Base-by-base conservation (phyloP, 2,797 vertebrate species). In the Sebastes hubbsi region DNA sequence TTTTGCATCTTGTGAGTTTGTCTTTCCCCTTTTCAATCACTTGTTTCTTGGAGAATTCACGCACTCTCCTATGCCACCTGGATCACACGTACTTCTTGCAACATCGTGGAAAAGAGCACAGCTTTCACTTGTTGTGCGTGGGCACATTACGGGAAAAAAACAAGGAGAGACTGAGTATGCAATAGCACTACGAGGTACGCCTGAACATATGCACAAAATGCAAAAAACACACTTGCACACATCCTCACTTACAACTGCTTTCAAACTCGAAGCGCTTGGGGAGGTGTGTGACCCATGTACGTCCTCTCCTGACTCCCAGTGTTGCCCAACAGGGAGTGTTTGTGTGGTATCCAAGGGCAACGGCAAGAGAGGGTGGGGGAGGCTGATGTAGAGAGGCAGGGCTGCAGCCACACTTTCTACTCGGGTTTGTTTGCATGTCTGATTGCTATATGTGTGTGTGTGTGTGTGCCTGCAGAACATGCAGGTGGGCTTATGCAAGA, bases 321-420 rank as follows among this genome's bases (percentile, higher is more conserved):
- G 93, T 95, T 96, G 94, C 95, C 95, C 95, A 96, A 95, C 91
- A 94, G 93, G 93, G 93, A 95, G 91, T 96, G 94, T 96, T 96
- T 96, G 94, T 95, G 94, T 95, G 94, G 95, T 95, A 91, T 94
- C 95, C 93, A 91, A 63, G 75, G 91, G 94, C 87, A 95, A 95
- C 94, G 77, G 78, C 62, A 58, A 79, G 87, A 88, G 89, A 92
- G 92, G 91, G 91, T 91, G 93, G 91, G 91, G 93, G 92, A 91
- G 92, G 91, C 85, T 89, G 89, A 95, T 93, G 93, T 63, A 78
- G 85, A 88, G 92, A 91, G 89, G 90, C 90, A 89, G 85, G 89
- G 87, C 91, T 92, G 82, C 89, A 93, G 93, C 91, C 85, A 84
- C 93, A 89, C 87, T 84, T 93, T 90, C 73, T 83, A 61, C 86